Evolutionary conservation across 1,140 invertebrate species (phyloP).

Genomic region (Vanessa atalanta): DNA sequence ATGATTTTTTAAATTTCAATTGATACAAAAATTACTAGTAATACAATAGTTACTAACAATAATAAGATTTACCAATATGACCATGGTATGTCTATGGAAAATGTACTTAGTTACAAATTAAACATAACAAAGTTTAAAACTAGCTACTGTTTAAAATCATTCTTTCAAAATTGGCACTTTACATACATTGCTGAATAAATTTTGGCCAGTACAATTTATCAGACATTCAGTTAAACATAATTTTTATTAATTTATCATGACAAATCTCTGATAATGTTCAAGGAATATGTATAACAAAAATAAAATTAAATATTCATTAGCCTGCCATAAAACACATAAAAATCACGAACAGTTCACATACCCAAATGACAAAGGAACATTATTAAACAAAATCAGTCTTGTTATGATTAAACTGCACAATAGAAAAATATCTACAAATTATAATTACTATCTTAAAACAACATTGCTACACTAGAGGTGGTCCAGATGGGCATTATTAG

Average conservation of each 20-base stretch:
- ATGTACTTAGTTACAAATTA: slow-evolving; percentile 7
- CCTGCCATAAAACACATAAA: neutral
- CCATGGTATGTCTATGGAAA: neutral
- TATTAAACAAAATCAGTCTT: slow-evolving; percentile 58
- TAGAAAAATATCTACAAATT: slow-evolving; percentile 35
- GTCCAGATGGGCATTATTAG: slow-evolving; percentile 21
- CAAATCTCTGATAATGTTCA: neutral
- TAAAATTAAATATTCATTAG: neutral
- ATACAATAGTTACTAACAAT: no score
- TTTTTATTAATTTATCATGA: neutral
- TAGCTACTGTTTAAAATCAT: slow-evolving; percentile 7
- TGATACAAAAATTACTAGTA: no score
- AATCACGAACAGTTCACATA: slow-evolving; percentile 9
- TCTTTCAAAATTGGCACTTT: slow-evolving; percentile 16
- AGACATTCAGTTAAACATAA: slow-evolving; percentile 1
- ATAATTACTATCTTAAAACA: slow-evolving; percentile 30
- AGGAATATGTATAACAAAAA: neutral
- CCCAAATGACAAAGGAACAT: slow-evolving; percentile 28
- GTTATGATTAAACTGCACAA: slow-evolving; percentile 37
- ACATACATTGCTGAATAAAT: slow-evolving; percentile 19
- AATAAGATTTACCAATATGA: neutral
- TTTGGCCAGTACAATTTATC: slow-evolving; percentile 9
- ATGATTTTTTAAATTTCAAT: no score
- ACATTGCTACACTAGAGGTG: slow-evolving; percentile 20
- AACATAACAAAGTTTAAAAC: slow-evolving; percentile 2